These are phyloP conservation scores for Noctilio leporinus DNA, from an alignment of 2,113 vertebrate species.

Conservation along the genomic window DNA sequence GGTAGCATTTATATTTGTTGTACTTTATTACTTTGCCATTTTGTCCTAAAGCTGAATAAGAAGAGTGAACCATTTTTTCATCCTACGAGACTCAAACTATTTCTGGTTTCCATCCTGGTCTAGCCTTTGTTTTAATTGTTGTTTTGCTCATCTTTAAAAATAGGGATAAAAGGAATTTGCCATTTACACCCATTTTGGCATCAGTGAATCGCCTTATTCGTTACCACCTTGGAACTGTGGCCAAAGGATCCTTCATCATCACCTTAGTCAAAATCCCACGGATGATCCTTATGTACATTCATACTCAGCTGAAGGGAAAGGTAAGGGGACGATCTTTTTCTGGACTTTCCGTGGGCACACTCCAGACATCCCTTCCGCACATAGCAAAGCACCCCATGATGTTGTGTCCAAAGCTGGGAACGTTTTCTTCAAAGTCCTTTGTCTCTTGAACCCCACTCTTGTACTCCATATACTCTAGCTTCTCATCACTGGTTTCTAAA, in stretches of 20 bases:
- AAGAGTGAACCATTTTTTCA: not conserved
- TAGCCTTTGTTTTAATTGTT: constrained; percentile 19
- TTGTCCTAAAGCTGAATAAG: constrained; percentile 16
- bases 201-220: constrained; percentile 92
- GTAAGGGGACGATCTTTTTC: constrained; percentile 77
- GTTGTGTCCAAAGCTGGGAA: not conserved
- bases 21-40: not conserved
- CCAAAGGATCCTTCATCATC: constrained; percentile 98
- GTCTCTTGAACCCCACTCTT: not conserved
- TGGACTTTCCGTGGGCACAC: not conserved
- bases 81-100: constrained; percentile 5
- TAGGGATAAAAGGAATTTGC: constrained; percentile 94
- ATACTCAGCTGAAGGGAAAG: constrained; percentile 97
- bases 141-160: constrained; percentile 59
- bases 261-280: constrained; percentile 96
- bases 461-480: not conserved
- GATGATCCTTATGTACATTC: constrained; percentile 96
- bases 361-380: not conserved
- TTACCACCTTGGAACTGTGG: constrained; percentile 96
- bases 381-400: not conserved
- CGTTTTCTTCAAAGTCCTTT: not conserved
- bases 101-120: constrained; percentile 7
- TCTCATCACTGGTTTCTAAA: not conserved
- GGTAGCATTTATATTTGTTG: not conserved
- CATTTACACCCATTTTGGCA: constrained; percentile 93